Base-by-base conservation (phyloP, 1,140 invertebrate species). In the Lordiphosa clarofinis region DNA sequence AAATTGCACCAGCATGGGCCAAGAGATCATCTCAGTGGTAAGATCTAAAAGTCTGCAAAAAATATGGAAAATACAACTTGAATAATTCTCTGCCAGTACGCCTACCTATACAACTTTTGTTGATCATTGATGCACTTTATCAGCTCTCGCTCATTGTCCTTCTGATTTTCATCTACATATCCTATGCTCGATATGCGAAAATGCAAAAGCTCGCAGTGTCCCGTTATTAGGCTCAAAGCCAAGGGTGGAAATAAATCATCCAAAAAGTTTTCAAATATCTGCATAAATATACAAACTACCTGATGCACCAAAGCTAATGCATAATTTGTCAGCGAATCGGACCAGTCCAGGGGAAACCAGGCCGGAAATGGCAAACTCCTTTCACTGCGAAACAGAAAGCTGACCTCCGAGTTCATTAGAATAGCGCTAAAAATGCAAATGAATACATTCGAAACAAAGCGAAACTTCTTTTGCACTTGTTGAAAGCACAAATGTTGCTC, bases 301-400 rank as follows among this genome's bases (percentile, higher is more conserved):
- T 88, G 81, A 50, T 73, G 66, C 0, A 21, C 0, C 31, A 82
- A 11, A 3, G 66, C 66, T 2, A 54, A 8, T 1, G 44, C n/a
- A 43, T 68, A 88, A 10, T 49, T 56, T 0, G 9, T 10, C 10
- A 39, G 8, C 0, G 67, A 74, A 1, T 43, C 39, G 0, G 36
- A 43, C 86, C 86, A 88, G 31, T 87, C 71, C 19, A 82, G 38
- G 0, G 86, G 86, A n/a, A 87, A 61, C 76, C 76, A 75, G 11
- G 56, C 35, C 3, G 73, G 76, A 49, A 79, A 61, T 0, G 82
- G 61, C 11, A 88, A 11, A 13, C 36, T 48, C 0, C 71, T 67
- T 1, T 71, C 46, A 0, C 24, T 31, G 2, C 43, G 13, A 15
- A 73, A 58, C 0, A 75, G 1, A 21, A 79, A 57, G 0, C 56